These are phyloP conservation scores for Pantherophis guttatus DNA, from an alignment of 2,113 vertebrate species.

Conservation along the genomic window DNA sequence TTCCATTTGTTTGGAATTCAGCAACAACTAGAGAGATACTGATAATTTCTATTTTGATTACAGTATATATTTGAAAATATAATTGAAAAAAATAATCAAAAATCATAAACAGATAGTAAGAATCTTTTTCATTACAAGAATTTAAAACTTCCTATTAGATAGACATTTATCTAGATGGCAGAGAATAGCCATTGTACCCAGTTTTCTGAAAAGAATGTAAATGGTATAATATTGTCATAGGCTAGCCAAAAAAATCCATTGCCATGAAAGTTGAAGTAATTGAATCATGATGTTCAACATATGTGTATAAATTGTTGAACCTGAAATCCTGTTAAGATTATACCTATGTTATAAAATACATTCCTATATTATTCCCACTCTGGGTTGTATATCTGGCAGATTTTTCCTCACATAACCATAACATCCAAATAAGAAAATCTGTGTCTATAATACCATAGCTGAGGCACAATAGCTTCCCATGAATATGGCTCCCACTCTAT, in stretches of 20 bases:
- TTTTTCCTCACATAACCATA: background rate
- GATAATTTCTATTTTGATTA: background rate
- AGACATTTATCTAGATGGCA: background rate
- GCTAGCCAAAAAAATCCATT: background rate
- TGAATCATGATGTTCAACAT: background rate
- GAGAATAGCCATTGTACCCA: background rate
- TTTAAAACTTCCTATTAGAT: background rate
- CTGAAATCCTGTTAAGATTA: background rate
- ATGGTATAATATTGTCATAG: background rate
- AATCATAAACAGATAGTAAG: accelerated
- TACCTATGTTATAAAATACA: background rate
- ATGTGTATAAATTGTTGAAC: background rate
- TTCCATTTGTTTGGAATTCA: background rate
- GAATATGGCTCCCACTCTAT: background rate
- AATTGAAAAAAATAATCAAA: background rate
- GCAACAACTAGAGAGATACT: background rate
- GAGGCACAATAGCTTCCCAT: background rate
- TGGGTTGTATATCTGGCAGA: background rate
- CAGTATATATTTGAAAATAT: background rate
- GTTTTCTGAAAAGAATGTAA: background rate
- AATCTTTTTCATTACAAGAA: background rate
- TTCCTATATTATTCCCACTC: background rate
- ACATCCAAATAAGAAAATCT: background rate
- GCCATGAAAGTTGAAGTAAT: background rate
- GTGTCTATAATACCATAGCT: background rate